Conservation (phyloP, 2,113 vertebrate species). For the Calidris pugnax region DNA sequence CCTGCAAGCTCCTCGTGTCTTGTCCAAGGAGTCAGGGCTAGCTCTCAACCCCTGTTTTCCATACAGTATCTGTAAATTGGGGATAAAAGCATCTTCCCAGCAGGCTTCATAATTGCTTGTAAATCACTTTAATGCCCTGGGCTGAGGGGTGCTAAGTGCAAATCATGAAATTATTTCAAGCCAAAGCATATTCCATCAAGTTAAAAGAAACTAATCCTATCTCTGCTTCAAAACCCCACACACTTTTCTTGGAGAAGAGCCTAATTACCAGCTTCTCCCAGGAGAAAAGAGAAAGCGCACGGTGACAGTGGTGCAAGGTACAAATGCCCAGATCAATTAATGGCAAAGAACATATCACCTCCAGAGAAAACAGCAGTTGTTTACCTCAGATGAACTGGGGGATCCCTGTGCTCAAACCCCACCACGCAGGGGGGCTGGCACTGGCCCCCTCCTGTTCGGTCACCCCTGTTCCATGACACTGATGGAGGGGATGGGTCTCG, state of each 20-base stretch:
- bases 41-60: neutral
- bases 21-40: neutral
- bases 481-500: neutral
- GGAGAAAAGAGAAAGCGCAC: neutral
- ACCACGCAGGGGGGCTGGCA: neutral
- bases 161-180: neutral
- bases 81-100: neutral
- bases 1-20: accelerated
- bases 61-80: neutral
- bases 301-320: neutral
- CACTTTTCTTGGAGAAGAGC: neutral
- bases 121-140: neutral
- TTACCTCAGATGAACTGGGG: neutral
- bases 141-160: constrained; percentile 19
- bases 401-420: neutral
- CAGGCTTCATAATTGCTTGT: neutral
- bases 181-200: neutral
- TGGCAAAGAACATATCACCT: neutral
- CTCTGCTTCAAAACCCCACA: neutral
- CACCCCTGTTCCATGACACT: accelerated
- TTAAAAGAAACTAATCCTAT: neutral
- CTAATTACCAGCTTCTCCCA: neutral
- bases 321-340: neutral
- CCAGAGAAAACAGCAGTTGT: neutral
- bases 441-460: neutral